These are phyloP conservation scores for Rhabdomys dilectus DNA, from an alignment of 2,113 vertebrate genomes.

Conservation along the genomic window DNA sequence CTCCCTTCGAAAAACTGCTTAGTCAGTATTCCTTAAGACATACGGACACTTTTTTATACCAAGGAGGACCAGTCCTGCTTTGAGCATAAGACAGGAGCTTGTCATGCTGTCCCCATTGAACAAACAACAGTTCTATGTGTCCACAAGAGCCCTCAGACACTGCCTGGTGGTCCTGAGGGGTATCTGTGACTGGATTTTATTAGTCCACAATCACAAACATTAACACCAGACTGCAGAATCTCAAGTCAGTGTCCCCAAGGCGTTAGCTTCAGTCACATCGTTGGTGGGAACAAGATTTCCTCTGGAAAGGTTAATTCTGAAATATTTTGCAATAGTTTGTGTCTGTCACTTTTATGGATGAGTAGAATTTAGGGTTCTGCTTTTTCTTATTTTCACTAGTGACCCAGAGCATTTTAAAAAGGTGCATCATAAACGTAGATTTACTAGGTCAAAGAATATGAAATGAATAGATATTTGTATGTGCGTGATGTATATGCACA, in stretches of 20 bases:
- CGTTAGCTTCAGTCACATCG: neutral
- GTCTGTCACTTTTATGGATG: neutral
- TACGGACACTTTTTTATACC: neutral
- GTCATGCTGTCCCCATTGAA: rapidly evolving
- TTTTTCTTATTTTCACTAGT: neutral
- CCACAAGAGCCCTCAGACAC: neutral
- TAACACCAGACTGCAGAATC: rapidly evolving
- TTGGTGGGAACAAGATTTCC: neutral
- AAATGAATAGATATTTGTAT: neutral
- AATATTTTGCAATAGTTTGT: neutral
- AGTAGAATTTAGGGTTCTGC: neutral
- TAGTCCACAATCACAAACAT: neutral
- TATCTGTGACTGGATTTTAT: neutral
- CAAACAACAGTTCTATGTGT: rapidly evolving
- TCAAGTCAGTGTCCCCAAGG: neutral
- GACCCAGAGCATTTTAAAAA: neutral
- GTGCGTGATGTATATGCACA: too few species aligned
- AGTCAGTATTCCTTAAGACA: neutral
- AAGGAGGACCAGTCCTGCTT: neutral
- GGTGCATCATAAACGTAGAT: neutral
- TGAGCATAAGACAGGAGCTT: neutral
- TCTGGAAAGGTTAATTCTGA: neutral
- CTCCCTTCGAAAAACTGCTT: neutral
- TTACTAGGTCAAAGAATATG: neutral
- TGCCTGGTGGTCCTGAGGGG: neutral